phyloP scores from a whole-genome alignment of 2,888 invertebrate species.

The Heliconius charithonia region DNA sequence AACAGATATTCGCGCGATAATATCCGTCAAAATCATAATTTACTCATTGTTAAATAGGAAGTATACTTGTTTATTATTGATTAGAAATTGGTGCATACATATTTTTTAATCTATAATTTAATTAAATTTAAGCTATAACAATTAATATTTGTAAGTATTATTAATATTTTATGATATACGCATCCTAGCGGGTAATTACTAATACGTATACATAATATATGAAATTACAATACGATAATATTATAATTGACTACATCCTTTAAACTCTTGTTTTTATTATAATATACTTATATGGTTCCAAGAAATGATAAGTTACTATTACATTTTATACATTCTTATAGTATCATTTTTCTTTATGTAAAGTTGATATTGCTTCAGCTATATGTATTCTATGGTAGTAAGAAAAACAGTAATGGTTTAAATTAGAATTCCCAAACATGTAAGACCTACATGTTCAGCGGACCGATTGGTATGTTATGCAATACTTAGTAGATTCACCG shows the following conservation, averaged over 20 bases:
- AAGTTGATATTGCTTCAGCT: neutral
- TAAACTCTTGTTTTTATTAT: neutral
- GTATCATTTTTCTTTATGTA: neutral
- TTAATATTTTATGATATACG: constrained; percentile 3
- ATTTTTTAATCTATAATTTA: neutral
- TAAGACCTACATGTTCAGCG: constrained; percentile 69
- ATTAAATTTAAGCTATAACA: neutral
- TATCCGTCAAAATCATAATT: neutral
- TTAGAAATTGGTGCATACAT: neutral
- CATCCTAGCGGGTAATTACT: constrained; percentile 1
- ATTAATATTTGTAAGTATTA: neutral
- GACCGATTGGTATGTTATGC: constrained; percentile 49
- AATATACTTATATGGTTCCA: neutral
- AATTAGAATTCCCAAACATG: constrained; percentile 66
- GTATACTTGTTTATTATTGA: neutral
- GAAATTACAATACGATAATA: neutral
- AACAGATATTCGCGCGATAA: neutral
- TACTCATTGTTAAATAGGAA: neutral
- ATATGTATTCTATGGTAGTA: constrained; percentile 18
- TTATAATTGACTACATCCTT: constrained; percentile 9
- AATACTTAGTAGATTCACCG: constrained; percentile 24
- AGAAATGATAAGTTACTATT: neutral
- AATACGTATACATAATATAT: neutral
- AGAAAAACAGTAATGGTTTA: constrained; percentile 48
- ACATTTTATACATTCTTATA: neutral